phyloP scores from a whole-genome alignment of 2,113 vertebrate genomes.

The Scopus umbretta region DNA sequence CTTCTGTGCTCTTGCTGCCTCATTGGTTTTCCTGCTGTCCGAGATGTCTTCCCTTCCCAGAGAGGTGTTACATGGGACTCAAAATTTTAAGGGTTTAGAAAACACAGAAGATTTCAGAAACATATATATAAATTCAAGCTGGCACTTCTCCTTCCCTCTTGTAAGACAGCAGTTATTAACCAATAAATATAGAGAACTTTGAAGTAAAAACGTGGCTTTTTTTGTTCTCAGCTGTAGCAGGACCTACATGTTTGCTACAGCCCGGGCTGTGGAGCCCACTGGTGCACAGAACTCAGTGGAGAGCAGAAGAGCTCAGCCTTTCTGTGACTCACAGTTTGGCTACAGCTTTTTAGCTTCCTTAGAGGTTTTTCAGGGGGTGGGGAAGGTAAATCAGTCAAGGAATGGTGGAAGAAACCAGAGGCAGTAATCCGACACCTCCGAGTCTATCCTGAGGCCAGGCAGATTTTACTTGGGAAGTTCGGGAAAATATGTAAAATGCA shows the following conservation, averaged over 20 bases:
- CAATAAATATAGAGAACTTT: background rate
- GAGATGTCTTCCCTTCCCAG: background rate
- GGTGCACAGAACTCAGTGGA: background rate
- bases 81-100: background rate
- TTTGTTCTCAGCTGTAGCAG: background rate
- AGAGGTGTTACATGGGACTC: background rate
- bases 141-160: background rate
- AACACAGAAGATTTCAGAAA: background rate
- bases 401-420: slow-evolving; percentile 28
- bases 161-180: background rate
- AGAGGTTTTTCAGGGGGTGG: slow-evolving; percentile 28
- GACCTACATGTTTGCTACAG: background rate
- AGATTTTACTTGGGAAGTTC: background rate
- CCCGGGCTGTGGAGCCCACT: background rate
- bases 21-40: background rate
- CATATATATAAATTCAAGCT: background rate
- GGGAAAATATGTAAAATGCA: background rate
- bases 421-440: slow-evolving; percentile 19
- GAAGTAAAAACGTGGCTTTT: accelerated
- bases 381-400: slow-evolving; percentile 52
- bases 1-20: background rate
- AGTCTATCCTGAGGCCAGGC: slow-evolving; percentile 3
- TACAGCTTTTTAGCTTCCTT: slow-evolving; percentile 8
- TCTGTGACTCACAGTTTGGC: slow-evolving; percentile 52
- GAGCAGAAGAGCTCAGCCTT: background rate